Evolutionary conservation across 1,140 invertebrate genomes (phyloP).

Genomic region (Magallana gigas): DNA sequence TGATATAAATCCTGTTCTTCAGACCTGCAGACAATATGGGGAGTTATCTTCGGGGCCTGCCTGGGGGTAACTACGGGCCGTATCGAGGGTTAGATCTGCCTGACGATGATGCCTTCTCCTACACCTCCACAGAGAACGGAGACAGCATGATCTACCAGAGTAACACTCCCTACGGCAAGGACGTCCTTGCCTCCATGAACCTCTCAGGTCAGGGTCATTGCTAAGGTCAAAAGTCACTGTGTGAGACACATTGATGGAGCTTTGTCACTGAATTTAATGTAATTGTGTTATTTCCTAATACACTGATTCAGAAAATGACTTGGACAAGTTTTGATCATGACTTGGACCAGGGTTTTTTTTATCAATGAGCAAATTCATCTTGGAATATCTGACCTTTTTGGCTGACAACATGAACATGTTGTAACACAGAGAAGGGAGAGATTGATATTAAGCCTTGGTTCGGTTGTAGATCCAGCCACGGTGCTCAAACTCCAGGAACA

Average conservation of each 20-base stretch:
- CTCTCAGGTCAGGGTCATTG: constrained; percentile 62
- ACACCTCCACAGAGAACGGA: constrained; percentile 74
- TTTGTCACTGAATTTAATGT: not conserved
- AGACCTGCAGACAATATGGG: constrained; percentile 47
- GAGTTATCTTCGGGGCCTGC: constrained; percentile 49
- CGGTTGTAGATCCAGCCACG: constrained; percentile 66
- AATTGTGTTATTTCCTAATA: not conserved
- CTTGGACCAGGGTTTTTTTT: too few species aligned
- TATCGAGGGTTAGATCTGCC: constrained; percentile 57
- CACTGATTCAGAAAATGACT: not conserved
- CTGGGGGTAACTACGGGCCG: constrained; percentile 40
- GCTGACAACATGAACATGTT: too few species aligned
- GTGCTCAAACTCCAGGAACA: constrained; percentile 74
- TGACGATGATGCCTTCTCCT: constrained; percentile 75
- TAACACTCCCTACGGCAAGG: constrained; percentile 65
- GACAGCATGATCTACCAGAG: constrained; percentile 60
- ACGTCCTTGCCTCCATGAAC: constrained; percentile 71
- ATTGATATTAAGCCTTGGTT: not conserved
- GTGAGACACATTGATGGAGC: too few species aligned
- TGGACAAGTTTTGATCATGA: too few species aligned
- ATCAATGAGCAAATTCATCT: too few species aligned
- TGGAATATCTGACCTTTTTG: too few species aligned
- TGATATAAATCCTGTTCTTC: not conserved
- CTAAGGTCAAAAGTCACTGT: not conserved
- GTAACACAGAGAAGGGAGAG: too few species aligned